Evolutionary conservation across 2,888 invertebrate genomes (phyloP).

Genomic region (Rhaphigaster nebulosa): DNA sequence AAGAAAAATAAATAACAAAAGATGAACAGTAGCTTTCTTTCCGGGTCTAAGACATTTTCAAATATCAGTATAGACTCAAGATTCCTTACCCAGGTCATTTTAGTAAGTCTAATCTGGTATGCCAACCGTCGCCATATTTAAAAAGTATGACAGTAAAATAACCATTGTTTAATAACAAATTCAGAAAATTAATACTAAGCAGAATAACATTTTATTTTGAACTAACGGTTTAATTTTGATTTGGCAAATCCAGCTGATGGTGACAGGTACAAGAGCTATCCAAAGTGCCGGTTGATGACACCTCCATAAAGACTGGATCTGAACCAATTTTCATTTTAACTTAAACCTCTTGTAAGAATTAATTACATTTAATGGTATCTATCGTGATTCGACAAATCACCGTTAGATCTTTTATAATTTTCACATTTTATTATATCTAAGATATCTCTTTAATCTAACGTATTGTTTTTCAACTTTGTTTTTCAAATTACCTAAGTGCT

Average conservation of each 20-base stretch:
- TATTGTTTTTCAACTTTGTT: neutral
- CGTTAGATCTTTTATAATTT: neutral
- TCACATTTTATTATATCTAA: neutral
- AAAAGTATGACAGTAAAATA: no score
- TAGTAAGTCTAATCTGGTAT: no score
- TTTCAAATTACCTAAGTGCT: no score
- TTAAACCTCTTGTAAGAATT: neutral
- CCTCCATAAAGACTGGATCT: neutral
- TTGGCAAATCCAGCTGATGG: neutral
- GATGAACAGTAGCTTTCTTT: no score
- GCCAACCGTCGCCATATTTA: no score
- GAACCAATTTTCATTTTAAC: conserved; percentile 9
- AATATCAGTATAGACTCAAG: no score
- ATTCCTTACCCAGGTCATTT: no score
- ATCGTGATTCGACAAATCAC: neutral
- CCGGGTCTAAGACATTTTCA: no score
- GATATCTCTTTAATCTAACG: neutral
- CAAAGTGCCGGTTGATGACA: neutral
- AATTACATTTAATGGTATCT: neutral
- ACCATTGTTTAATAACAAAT: no score
- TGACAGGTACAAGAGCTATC: conserved; percentile 5
- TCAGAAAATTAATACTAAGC: no score
- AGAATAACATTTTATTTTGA: conserved; percentile 12
- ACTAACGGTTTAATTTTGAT: neutral
- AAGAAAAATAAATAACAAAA: no score